These are phyloP conservation scores for Smutsia temminckii DNA, from an alignment of 2,797 vertebrate species.

Conservation along the genomic window DNA sequence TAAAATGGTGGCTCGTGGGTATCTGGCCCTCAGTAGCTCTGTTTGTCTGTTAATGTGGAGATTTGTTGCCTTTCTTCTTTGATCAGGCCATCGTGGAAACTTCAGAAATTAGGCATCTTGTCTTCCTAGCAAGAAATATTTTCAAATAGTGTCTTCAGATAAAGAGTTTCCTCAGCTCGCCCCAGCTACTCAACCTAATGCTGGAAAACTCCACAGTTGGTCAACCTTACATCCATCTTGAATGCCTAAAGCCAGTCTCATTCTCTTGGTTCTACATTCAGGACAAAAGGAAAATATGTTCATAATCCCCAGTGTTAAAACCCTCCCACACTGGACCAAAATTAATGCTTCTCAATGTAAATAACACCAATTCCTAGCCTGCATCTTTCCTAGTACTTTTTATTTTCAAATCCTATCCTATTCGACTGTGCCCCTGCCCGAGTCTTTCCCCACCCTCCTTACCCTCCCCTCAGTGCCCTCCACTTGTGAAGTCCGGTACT, in stretches of 20 bases:
- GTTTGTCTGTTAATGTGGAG: not conserved
- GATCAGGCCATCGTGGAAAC: not conserved
- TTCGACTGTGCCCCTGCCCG: not conserved
- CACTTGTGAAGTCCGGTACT: not conserved
- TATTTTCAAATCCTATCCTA: not conserved
- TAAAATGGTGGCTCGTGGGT: not conserved
- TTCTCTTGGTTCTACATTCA: not conserved
- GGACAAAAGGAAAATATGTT: conserved; percentile 24
- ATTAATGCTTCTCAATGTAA: not conserved
- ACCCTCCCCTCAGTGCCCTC: not conserved
- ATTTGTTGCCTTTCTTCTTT: conserved; percentile 16
- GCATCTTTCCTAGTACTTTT: not conserved
- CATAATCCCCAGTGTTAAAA: not conserved
- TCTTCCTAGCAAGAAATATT: conserved; percentile 40
- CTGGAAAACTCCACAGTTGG: not conserved
- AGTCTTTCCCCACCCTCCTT: not conserved
- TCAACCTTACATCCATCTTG: not conserved
- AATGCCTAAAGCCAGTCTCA: not conserved
- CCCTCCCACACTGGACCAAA: not conserved
- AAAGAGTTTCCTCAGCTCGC: conserved; percentile 21
- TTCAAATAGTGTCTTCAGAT: conserved; percentile 2
- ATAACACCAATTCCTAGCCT: not conserved
- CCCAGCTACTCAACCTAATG: not conserved
- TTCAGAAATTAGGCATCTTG: conserved; percentile 32
- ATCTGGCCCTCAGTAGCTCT: not conserved